Evolutionary conservation across 2,888 invertebrate genomes (phyloP).

Genomic region (Drosophila merina): DNA sequence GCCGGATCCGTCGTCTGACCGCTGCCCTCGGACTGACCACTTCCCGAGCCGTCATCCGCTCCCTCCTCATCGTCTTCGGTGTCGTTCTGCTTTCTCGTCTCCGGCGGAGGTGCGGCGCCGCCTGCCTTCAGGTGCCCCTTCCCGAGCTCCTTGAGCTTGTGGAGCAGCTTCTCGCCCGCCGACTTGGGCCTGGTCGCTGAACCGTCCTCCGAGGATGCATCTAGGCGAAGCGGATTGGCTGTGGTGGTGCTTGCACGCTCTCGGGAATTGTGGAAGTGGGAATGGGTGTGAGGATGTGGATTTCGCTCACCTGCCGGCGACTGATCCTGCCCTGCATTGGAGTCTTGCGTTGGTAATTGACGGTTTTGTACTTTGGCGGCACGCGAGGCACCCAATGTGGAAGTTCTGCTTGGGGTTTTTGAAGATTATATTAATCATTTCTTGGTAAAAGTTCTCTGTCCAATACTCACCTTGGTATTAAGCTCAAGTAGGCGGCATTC

Average conservation of each 20-base stretch:
- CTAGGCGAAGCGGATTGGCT: slow-evolving; percentile 43
- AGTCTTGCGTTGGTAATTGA: slow-evolving; percentile 81
- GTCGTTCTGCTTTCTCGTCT: slow-evolving; percentile 47
- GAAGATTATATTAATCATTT: background rate
- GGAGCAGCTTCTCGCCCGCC: slow-evolving; percentile 65
- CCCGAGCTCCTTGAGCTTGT: slow-evolving; percentile 67
- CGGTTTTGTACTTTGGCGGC: slow-evolving; percentile 83
- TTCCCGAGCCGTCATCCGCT: slow-evolving; percentile 52
- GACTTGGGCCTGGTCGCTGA: slow-evolving; percentile 62
- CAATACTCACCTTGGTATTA: slow-evolving; percentile 79
- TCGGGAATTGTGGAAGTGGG: slow-evolving; percentile 29
- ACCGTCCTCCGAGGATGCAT: slow-evolving; percentile 49
- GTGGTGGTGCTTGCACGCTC: slow-evolving; percentile 40
- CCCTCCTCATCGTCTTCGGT: slow-evolving; percentile 54
- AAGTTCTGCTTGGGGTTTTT: slow-evolving; percentile 68
- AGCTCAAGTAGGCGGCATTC: slow-evolving; percentile 83
- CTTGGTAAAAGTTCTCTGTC: background rate
- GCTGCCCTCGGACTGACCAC: slow-evolving; percentile 47
- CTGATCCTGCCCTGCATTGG: slow-evolving; percentile 74
- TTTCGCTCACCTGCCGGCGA: slow-evolving; percentile 40
- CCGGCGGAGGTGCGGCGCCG: background rate
- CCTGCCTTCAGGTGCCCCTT: slow-evolving; percentile 56
- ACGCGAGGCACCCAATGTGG: slow-evolving; percentile 81
- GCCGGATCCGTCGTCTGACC: slow-evolving; percentile 31
- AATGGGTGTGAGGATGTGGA: slow-evolving; percentile 6